phyloP scores from a whole-genome alignment of 2,113 vertebrate species.

The Henicopernis longicauda region DNA sequence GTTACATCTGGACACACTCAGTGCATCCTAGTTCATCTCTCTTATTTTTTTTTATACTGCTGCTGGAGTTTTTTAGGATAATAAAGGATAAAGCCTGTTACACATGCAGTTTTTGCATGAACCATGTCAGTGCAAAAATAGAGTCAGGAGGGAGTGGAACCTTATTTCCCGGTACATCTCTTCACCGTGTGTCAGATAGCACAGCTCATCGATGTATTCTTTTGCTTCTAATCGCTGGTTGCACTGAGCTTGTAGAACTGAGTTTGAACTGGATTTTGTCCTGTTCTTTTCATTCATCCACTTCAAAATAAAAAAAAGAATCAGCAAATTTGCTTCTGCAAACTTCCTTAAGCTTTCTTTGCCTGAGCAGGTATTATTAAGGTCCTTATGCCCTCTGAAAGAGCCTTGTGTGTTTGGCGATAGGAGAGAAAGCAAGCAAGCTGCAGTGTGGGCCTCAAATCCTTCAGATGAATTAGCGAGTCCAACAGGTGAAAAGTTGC shows the following conservation, averaged over 20 bases:
- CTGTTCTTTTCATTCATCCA: background rate
- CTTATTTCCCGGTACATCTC: background rate
- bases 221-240: background rate
- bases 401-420: background rate
- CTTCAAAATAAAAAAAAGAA: background rate
- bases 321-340: background rate
- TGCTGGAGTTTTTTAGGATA: background rate
- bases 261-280: background rate
- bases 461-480: background rate
- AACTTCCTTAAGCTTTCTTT: background rate
- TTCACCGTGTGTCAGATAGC: background rate
- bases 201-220: background rate
- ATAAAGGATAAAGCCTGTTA: background rate
- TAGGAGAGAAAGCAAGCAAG: background rate
- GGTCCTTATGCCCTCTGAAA: background rate
- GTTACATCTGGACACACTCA: background rate
- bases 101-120: background rate
- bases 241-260: background rate
- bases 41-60: background rate
- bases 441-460: background rate
- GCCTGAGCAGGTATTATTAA: background rate
- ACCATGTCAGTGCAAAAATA: background rate
- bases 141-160: background rate
- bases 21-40: background rate
- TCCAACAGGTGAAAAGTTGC: background rate